Percentiles rank a stretch among this genome's conserved stretches.
These are phyloP conservation scores for Hololepta plana DNA, from an alignment of 2,888 invertebrate species.

Conservation along the genomic window DNA sequence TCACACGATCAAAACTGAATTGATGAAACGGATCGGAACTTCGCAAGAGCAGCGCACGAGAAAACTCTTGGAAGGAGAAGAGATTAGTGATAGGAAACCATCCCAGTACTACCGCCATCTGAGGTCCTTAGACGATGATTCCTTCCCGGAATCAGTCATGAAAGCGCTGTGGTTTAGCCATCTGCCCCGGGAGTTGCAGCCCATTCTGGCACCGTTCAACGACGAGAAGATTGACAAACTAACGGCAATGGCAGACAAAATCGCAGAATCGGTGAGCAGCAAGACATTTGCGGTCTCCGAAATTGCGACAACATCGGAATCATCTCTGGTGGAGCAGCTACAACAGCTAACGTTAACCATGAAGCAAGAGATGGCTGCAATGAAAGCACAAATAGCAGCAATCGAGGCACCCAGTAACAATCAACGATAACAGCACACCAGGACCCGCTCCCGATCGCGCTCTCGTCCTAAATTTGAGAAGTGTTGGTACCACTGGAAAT, in stretches of 20 bases:
- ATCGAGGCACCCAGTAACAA: too few relatives aligned
- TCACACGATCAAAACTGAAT: constrained; percentile 11
- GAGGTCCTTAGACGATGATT: background rate
- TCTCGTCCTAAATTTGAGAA: background rate
- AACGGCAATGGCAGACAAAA: constrained; percentile 2
- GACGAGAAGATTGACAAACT: constrained; percentile 3
- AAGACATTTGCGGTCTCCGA: too few relatives aligned
- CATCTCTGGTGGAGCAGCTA: too few relatives aligned
- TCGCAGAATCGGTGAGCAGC: too few relatives aligned
- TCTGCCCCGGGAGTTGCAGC: constrained; percentile 6
- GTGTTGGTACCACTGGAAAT: constrained; percentile 10
- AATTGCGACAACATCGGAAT: too few relatives aligned
- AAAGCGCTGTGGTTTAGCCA: constrained; percentile 8
- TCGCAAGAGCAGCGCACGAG: constrained; percentile 3
- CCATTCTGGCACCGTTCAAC: constrained; percentile 6
- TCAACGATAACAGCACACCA: too few relatives aligned
- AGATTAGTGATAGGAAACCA: constrained; percentile 8
- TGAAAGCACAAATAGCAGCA: too few relatives aligned
- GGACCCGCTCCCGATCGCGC: background rate
- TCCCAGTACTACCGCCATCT: constrained; percentile 8
- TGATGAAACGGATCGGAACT: constrained; percentile 10
- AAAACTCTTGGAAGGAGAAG: constrained; percentile 6
- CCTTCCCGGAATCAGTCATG: constrained; percentile 4
- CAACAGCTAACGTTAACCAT: too few relatives aligned
- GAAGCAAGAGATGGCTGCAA: too few relatives aligned